Evolutionary conservation across 2,113 vertebrate species (phyloP).

Genomic region (Pangasianodon hypophthalmus): DNA sequence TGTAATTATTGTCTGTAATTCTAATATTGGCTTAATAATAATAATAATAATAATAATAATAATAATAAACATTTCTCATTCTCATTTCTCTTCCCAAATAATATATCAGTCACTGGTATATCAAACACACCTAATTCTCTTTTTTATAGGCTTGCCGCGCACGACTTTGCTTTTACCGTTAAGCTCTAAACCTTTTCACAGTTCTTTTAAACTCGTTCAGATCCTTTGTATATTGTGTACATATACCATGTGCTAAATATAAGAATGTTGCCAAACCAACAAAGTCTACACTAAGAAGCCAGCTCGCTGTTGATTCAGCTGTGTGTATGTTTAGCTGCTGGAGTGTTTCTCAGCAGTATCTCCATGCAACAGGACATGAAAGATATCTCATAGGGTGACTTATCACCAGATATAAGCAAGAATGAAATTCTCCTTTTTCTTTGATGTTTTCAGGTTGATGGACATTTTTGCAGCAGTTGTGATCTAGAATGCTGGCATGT

Average conservation of each 20-base stretch:
- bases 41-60: too few species aligned
- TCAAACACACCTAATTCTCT: background rate
- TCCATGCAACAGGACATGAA: slow-evolving; percentile 55
- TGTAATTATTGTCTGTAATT: background rate
- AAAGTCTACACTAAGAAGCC: slow-evolving; percentile 22
- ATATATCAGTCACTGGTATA: background rate
- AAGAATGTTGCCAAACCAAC: slow-evolving; percentile 4
- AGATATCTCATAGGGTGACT: slow-evolving; percentile 57
- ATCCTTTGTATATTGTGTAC: background rate
- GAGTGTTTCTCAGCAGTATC: slow-evolving; percentile 62
- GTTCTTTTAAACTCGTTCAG: background rate
- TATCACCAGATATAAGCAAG: slow-evolving; percentile 54
- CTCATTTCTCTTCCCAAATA: background rate
- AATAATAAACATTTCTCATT: background rate
- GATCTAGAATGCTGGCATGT: background rate
- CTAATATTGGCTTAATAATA: too few species aligned
- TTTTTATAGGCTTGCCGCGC: background rate
- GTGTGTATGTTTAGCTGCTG: slow-evolving; percentile 66
- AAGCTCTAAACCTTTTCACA: background rate
- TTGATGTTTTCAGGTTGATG: slow-evolving; percentile 33
- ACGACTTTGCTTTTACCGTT: background rate
- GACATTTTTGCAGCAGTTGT: background rate
- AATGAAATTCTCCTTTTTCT: slow-evolving; percentile 37
- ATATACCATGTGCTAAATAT: slow-evolving; percentile 17
- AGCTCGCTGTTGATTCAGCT: slow-evolving; percentile 72